Base-by-base conservation (phyloP, 1,140 invertebrate genomes). In the Papilio machaon region DNA sequence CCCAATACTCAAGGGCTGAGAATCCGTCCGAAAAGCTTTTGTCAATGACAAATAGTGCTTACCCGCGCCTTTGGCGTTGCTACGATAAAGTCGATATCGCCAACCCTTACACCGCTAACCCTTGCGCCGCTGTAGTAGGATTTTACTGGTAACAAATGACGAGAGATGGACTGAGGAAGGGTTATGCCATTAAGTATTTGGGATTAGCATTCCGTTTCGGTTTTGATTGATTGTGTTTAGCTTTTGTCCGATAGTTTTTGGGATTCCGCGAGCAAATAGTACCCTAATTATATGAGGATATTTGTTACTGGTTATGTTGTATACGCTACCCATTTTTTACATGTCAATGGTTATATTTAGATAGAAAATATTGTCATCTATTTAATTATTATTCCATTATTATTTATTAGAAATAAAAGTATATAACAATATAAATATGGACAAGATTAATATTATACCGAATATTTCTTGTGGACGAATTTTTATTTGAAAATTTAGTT, bases 21-120 rank as follows among this genome's bases (percentile, higher is more conserved):
- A 19, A 47, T 74, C 15, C 73, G 73, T 76, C 77, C 60, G 58
- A 79, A 76, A 64, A 79, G 77, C 77, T 79, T 79, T 79, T 30
- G 77, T 47, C 77, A 64, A 79, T 79, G 77, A 79, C 77, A 79
- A 79, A 79, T 79, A 67, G 77, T 79, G 60, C 19, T 67, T 38
- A 35, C 58, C 60, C 60, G 30, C 30, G 35, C 77, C 77, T 49
- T 38, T 47, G 77, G 74, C 74, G 74, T 52, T 76, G 9, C 43
- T 43, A 74, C 73, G 74, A 76, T 76, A 76, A 70, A 79, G 77
- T 79, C 58, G 77, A 79, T 79, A 79, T 47, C 58, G 75, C 17
- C 77, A 60, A 46, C 77, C 75, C 75, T 78, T 60, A 17, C 13
- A 7, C n/a, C 8, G 54, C 17, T 58, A 58, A 58, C 54, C 54